Conservation (phyloP, 64 coral and sea anemone species). For the Montipora efflorescens region DNA sequence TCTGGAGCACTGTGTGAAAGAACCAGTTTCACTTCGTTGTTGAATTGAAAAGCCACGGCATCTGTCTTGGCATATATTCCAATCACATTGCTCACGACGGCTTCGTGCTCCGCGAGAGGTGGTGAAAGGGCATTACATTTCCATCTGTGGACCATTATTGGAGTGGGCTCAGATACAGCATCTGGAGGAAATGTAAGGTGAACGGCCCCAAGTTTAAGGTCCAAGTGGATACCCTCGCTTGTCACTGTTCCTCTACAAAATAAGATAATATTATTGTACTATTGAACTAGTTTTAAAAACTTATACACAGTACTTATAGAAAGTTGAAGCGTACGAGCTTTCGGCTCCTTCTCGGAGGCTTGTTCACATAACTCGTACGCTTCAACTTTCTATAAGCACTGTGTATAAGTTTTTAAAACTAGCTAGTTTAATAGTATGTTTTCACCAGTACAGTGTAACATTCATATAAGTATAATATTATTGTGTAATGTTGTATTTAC, state of each 20-base stretch:
- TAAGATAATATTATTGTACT: too few relatives aligned
- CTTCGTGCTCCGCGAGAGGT: not conserved
- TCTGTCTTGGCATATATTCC: not conserved
- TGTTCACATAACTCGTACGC: too few relatives aligned
- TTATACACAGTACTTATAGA: too few relatives aligned
- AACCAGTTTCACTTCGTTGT: not conserved
- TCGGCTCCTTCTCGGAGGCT: too few relatives aligned
- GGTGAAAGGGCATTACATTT: not conserved
- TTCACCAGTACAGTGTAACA: too few relatives aligned
- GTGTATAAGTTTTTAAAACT: too few relatives aligned
- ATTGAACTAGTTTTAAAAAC: too few relatives aligned
- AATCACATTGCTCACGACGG: conserved; percentile 9
- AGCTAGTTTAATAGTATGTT: too few relatives aligned
- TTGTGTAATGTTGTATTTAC: too few relatives aligned
- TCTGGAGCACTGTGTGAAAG: conserved; percentile 9
- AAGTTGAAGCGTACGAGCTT: too few relatives aligned
- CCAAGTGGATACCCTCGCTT: not conserved
- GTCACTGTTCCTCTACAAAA: not conserved
- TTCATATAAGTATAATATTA: too few relatives aligned
- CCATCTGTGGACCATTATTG: not conserved
- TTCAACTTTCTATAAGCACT: too few relatives aligned
- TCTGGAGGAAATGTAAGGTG: not conserved
- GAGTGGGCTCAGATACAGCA: not conserved
- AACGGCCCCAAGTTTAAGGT: not conserved
- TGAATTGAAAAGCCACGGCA: not conserved